Conservation (phyloP, 1,140 invertebrate species). For the Hormaphis cornu region DNA sequence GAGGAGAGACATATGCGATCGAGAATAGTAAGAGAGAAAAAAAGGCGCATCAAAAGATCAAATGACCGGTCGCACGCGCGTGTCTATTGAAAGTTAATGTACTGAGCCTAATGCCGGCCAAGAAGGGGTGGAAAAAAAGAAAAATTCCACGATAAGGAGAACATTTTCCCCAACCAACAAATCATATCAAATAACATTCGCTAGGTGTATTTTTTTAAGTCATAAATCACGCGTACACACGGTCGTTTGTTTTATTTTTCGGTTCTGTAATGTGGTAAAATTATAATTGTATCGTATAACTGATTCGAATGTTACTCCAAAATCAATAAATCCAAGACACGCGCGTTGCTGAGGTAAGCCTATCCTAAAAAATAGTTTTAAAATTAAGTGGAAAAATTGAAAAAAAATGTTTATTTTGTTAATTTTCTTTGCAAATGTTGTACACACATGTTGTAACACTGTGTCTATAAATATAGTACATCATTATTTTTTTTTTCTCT, state of each 20-base stretch:
- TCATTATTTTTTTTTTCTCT: too few species aligned
- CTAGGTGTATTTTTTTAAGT: background rate
- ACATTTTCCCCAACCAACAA: background rate
- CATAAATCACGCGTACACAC: conserved; percentile 3
- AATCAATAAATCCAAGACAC: too few species aligned
- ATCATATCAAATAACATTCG: conserved; percentile 2
- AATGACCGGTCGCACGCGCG: conserved; percentile 10
- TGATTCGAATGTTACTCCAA: too few species aligned
- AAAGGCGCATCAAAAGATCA: background rate
- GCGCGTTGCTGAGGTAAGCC: too few species aligned
- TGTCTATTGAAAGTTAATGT: conserved; percentile 27
- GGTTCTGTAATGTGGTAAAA: too few species aligned
- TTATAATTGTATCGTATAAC: too few species aligned
- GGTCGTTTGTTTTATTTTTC: background rate
- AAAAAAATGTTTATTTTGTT: too few species aligned
- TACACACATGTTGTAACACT: too few species aligned
- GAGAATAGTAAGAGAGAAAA: background rate
- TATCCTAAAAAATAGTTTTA: too few species aligned
- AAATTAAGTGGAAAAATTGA: too few species aligned
- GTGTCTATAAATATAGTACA: too few species aligned
- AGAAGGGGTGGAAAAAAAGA: background rate
- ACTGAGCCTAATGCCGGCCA: background rate
- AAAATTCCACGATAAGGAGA: background rate
- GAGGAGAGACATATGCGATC: background rate
- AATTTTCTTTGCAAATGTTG: too few species aligned